phyloP scores from a whole-genome alignment of 64 coral and sea anemone species.

The Montipora efflorescens region DNA sequence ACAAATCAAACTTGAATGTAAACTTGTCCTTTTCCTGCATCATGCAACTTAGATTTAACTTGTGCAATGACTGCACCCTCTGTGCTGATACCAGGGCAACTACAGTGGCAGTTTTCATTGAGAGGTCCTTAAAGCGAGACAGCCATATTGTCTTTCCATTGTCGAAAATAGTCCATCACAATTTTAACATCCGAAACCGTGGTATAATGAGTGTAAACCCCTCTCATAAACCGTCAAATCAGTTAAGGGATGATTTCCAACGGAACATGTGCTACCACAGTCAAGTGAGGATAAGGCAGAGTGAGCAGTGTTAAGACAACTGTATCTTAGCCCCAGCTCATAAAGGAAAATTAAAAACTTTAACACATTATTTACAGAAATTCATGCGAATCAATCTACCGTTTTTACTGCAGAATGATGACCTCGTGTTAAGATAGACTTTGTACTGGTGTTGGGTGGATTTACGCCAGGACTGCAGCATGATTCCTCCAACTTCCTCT shows the following conservation, averaged over 20 bases:
- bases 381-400: no score
- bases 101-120: no score
- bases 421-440: background rate
- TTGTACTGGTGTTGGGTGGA: conserved; percentile 6
- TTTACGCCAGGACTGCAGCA: conserved; percentile 27
- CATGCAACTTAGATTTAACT: no score
- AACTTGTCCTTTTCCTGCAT: no score
- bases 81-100: background rate
- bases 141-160: background rate
- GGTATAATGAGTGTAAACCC: background rate
- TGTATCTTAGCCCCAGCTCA: background rate
- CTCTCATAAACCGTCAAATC: background rate
- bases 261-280: background rate
- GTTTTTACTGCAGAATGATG: no score
- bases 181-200: no score
- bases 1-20: no score
- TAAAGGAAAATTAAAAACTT: background rate
- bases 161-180: no score
- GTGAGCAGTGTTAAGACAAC: background rate
- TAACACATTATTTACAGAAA: conserved; percentile 27
- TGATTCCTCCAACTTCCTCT: conserved; percentile 8
- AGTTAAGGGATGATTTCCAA: background rate
- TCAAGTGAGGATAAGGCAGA: no score
- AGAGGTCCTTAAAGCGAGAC: background rate
- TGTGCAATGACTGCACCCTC: background rate